Percentiles rank a stretch among this genome's conserved stretches.
Conservation (phyloP, 64 coral and sea anemone species). For the Acropora yongei region DNA sequence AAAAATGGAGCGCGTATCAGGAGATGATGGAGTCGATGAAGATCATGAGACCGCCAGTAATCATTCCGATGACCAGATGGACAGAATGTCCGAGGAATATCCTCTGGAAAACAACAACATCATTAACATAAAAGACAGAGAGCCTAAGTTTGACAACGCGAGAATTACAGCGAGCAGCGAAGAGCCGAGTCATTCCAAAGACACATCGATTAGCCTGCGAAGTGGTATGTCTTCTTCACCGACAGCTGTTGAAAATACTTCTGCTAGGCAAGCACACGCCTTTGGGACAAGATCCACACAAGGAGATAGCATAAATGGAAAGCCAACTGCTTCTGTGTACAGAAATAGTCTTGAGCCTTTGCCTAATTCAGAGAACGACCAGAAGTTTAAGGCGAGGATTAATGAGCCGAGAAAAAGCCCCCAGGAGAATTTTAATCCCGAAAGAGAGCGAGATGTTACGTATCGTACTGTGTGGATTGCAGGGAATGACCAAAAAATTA, state of each 20-base stretch:
- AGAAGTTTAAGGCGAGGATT: not conserved
- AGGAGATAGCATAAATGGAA: not conserved
- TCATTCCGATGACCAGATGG: not conserved
- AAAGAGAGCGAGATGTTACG: not conserved
- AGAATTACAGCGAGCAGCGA: not conserved
- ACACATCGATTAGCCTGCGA: slow-evolving; percentile 7
- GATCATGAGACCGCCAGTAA: not conserved
- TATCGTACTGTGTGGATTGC: not conserved
- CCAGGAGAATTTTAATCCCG: not conserved
- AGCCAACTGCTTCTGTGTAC: slow-evolving; percentile 5
- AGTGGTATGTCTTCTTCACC: not conserved
- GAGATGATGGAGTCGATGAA: not conserved
- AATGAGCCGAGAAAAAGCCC: not conserved
- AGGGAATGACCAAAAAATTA: not conserved
- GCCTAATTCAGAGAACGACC: not conserved
- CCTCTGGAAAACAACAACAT: slow-evolving; percentile 16
- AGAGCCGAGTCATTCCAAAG: not conserved
- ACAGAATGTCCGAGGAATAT: not conserved
- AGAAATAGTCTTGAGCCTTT: slow-evolving; percentile 4
- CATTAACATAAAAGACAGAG: not conserved
- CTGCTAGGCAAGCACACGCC: not conserved
- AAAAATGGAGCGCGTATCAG: slow-evolving; percentile 29
- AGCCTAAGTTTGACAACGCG: not conserved
- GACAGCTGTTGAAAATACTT: not conserved
- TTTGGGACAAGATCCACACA: not conserved